These are phyloP conservation scores for Rhinatrema bivittatum DNA, from an alignment of 2,797 vertebrate species.

Conservation along the genomic window DNA sequence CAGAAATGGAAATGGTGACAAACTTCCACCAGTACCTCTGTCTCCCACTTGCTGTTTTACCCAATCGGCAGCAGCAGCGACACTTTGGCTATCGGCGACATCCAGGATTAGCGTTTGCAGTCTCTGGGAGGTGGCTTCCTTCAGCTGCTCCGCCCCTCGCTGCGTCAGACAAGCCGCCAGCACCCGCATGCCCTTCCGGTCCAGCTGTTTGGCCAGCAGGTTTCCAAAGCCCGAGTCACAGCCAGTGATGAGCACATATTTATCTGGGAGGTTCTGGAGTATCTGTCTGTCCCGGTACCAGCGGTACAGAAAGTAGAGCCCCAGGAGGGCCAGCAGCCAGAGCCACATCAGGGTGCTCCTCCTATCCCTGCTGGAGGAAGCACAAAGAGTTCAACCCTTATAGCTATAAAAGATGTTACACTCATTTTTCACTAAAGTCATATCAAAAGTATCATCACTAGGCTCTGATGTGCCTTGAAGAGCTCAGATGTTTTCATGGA, in stretches of 20 bases:
- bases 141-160: conserved; percentile 56
- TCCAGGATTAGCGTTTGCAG: conserved; percentile 34
- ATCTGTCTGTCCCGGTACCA: conserved; percentile 42
- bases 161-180: conserved; percentile 76
- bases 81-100: conserved; percentile 33
- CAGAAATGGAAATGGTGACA: too few relatives aligned
- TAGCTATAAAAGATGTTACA: too few relatives aligned
- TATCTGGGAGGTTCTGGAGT: conserved; percentile 36
- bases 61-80: conserved; percentile 31
- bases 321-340: conserved; percentile 49
- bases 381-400: too few relatives aligned
- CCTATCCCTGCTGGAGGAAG: too few relatives aligned
- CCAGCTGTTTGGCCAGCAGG: conserved; percentile 68
- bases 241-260: conserved; percentile 45
- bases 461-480: too few relatives aligned
- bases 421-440: too few relatives aligned
- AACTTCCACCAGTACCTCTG: too few relatives aligned
- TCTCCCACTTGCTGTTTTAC: conserved; percentile 33
- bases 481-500: too few relatives aligned
- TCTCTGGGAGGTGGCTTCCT: conserved; percentile 7
- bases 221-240: conserved; percentile 66
- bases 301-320: conserved; percentile 30
- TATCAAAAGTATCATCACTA: too few relatives aligned
- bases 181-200: conserved; percentile 66
- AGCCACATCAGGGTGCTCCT: too few relatives aligned